Percentiles rank a stretch among this genome's conserved stretches.
Evolutionary conservation across 2,888 invertebrate genomes (phyloP).

Genomic region (Drosophila pseudotakahashii): DNA sequence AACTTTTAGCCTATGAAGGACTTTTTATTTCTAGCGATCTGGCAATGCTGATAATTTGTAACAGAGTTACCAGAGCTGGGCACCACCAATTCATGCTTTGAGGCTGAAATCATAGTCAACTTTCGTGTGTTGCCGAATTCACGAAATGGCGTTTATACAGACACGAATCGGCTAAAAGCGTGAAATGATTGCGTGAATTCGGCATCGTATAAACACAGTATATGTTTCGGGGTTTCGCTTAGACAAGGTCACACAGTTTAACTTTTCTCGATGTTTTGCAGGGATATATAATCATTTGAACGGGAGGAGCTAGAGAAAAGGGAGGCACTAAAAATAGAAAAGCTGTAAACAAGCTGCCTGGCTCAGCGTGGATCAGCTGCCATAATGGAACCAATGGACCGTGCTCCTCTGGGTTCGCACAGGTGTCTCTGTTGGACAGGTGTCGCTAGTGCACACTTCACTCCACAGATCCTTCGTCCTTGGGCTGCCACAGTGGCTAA

Average conservation of each 20-base stretch:
- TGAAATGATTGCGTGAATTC: too few relatives aligned
- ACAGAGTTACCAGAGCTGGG: too few relatives aligned
- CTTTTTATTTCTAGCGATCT: too few relatives aligned
- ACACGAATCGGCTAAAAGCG: too few relatives aligned
- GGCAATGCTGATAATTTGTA: too few relatives aligned
- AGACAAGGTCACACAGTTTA: constrained; percentile 30
- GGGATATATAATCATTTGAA: constrained; percentile 12
- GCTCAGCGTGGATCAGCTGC: constrained; percentile 39
- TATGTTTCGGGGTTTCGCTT: constrained; percentile 49
- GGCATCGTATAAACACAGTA: too few relatives aligned
- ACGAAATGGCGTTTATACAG: too few relatives aligned
- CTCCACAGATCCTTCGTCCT: constrained; percentile 10
- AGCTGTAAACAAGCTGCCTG: constrained; percentile 41
- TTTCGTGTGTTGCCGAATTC: too few relatives aligned
- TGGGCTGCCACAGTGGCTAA: constrained; percentile 17
- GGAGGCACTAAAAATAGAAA: constrained; percentile 40
- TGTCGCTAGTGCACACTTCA: constrained; percentile 35
- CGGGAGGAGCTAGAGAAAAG: constrained; percentile 1
- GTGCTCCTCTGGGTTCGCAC: constrained; percentile 23
- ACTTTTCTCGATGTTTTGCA: constrained; percentile 18
- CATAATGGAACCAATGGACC: constrained; percentile 40
- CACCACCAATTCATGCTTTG: too few relatives aligned
- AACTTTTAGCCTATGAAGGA: too few relatives aligned
- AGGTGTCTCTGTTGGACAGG: constrained; percentile 36
- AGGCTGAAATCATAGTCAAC: too few relatives aligned